Evolutionary conservation across 2,113 vertebrate genomes (phyloP).

Genomic region (Alces alces): DNA sequence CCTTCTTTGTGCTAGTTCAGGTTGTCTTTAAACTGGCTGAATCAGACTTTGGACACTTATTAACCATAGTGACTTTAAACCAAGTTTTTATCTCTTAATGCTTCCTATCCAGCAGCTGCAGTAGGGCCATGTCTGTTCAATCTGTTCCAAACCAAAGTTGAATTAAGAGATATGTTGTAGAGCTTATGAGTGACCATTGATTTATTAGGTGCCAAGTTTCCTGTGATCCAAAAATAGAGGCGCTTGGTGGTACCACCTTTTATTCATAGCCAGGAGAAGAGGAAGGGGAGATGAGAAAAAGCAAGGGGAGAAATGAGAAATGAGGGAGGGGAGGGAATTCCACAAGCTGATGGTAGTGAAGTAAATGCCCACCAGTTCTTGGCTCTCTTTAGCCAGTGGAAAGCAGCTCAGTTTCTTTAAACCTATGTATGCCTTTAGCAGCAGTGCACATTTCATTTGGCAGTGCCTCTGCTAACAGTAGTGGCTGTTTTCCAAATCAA

Average conservation of each 20-base stretch:
- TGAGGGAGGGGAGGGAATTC: background rate
- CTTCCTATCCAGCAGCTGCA: constrained; percentile 58
- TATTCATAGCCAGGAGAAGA: background rate
- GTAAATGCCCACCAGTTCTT: background rate
- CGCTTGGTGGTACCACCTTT: background rate
- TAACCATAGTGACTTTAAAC: constrained; percentile 60
- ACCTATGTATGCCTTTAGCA: background rate
- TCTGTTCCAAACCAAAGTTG: constrained; percentile 51
- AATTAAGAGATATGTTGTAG: constrained; percentile 38
- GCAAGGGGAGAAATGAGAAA: background rate
- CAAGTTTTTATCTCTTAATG: constrained; percentile 61
- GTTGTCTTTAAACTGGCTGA: constrained; percentile 40
- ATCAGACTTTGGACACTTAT: constrained; percentile 58
- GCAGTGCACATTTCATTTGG: background rate
- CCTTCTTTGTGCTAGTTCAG: constrained; percentile 49
- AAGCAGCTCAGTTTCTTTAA: background rate
- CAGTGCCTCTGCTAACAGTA: background rate
- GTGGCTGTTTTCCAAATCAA: constrained; percentile 8
- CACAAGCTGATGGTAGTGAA: background rate
- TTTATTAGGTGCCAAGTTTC: constrained; percentile 41
- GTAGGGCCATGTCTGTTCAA: constrained; percentile 24
- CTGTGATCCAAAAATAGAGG: background rate
- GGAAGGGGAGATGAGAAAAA: background rate
- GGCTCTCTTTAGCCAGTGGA: background rate
- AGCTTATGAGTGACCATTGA: background rate